phyloP scores from a whole-genome alignment of 2,888 invertebrate species.

The Thereva nobilitata region DNA sequence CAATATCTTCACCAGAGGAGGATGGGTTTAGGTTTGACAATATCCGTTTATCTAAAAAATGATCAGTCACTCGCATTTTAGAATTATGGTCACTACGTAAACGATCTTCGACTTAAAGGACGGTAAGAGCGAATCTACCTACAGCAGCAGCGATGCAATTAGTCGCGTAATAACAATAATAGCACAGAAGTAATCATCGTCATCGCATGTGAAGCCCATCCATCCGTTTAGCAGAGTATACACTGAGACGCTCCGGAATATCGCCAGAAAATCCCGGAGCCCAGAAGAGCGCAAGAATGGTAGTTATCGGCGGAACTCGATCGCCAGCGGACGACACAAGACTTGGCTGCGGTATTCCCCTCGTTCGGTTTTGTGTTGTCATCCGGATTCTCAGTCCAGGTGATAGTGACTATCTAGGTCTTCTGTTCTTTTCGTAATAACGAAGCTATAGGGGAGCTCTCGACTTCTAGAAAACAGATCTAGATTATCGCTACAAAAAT shows the following conservation, averaged over 20 bases:
- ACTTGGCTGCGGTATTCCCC: slow-evolving; percentile 4
- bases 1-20: too few relatives aligned
- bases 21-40: too few relatives aligned
- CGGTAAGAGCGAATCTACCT: slow-evolving; percentile 2
- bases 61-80: too few relatives aligned
- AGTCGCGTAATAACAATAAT: slow-evolving; percentile 33
- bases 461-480: slow-evolving; percentile 6
- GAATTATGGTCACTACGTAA: too few relatives aligned
- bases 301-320: slow-evolving; percentile 32
- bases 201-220: slow-evolving; percentile 20
- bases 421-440: too few relatives aligned
- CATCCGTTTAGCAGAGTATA: slow-evolving; percentile 15
- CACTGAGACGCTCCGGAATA: background rate
- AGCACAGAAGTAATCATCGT: slow-evolving; percentile 28
- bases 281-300: slow-evolving; percentile 1
- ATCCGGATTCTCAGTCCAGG: background rate
- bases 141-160: slow-evolving; percentile 25
- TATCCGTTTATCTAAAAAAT: too few relatives aligned
- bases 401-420: too few relatives aligned
- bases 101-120: too few relatives aligned
- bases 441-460: too few relatives aligned
- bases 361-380: background rate
- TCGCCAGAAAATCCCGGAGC: background rate
- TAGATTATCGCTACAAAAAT: slow-evolving; percentile 26
- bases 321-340: slow-evolving; percentile 24